Conservation (phyloP, 2,797 vertebrate species). For the Prunella strophiata region DNA sequence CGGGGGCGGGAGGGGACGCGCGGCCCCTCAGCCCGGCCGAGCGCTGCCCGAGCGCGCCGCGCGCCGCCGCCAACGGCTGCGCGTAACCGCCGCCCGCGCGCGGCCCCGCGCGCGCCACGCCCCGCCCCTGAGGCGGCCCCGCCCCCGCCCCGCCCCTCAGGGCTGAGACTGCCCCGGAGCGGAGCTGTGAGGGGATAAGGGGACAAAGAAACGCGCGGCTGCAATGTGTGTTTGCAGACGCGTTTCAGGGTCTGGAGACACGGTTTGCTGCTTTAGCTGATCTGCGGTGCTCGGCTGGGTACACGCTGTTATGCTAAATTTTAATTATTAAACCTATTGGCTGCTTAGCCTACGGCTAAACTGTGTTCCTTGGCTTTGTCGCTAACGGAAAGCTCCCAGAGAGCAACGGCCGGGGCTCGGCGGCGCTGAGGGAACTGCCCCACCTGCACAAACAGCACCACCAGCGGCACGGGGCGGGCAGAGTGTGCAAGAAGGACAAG, state of each 20-base stretch:
- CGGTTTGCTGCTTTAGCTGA: background rate
- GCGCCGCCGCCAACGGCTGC: background rate
- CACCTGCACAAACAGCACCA: background rate
- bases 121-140: background rate
- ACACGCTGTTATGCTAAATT: background rate
- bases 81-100: background rate
- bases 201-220: background rate
- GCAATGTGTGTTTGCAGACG: background rate
- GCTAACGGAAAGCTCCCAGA: background rate
- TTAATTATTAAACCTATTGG: background rate
- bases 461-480: rapidly evolving
- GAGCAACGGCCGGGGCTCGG: background rate
- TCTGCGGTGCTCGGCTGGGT: background rate
- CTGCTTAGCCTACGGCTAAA: background rate
- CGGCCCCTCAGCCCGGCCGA: background rate
- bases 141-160: background rate
- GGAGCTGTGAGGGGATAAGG: background rate
- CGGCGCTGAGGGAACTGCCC: background rate
- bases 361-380: background rate
- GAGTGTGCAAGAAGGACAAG: background rate
- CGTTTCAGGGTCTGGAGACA: background rate
- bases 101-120: background rate
- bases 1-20: background rate
- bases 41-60: background rate
- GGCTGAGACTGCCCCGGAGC: background rate